These are phyloP conservation scores for Pseudomyrmex dendroicus DNA, from an alignment of 1,140 invertebrate genomes.

Conservation along the genomic window DNA sequence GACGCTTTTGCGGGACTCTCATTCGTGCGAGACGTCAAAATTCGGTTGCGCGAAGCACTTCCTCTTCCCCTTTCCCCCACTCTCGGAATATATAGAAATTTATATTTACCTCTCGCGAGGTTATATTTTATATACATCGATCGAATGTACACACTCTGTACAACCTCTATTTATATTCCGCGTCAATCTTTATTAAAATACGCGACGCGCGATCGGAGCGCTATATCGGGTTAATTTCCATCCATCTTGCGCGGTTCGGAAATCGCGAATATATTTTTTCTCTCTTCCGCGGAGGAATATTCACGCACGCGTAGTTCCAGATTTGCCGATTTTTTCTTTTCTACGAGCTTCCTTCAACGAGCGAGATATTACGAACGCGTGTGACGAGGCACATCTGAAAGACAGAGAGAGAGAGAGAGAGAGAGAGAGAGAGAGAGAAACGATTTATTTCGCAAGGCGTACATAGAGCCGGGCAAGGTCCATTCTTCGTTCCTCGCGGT, in stretches of 20 bases:
- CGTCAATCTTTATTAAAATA: no score
- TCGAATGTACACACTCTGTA: no score
- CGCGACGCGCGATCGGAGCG: no score
- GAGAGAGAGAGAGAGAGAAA: no score
- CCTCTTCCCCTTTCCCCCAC: no score
- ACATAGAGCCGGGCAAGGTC: conserved; percentile 51
- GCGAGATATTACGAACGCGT: background rate
- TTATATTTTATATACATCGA: no score
- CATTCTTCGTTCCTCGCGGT: conserved; percentile 62
- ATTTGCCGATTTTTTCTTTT: background rate
- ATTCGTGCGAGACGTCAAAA: background rate
- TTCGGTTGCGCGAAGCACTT: background rate
- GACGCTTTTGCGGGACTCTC: background rate
- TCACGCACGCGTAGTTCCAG: background rate
- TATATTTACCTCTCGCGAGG: no score
- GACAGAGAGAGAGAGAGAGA: background rate
- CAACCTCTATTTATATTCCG: no score
- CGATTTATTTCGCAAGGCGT: conserved; percentile 50
- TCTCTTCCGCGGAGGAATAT: background rate
- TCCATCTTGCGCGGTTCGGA: no score
- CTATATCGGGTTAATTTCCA: no score
- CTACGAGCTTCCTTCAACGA: background rate
- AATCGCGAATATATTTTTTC: no score
- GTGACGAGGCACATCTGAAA: conserved; percentile 27
- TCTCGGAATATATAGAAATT: no score